Base-by-base conservation (phyloP, 2,888 invertebrate genomes). In the Oxyteleia sp. region DNA sequence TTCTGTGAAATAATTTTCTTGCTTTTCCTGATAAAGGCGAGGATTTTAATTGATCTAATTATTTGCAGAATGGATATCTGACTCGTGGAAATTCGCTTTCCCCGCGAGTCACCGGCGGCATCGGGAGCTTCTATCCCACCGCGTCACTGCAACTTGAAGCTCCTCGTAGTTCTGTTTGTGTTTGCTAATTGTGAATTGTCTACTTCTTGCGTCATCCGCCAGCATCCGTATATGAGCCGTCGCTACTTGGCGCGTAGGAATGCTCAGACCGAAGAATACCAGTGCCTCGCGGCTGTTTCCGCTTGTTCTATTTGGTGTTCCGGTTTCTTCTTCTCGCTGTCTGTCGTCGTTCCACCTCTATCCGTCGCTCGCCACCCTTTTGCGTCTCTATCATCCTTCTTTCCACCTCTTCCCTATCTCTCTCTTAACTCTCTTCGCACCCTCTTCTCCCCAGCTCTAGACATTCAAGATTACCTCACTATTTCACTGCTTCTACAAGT, bases 121-220 rank as follows among this genome's bases (percentile, higher is more conserved):
- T 13, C 23, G 41, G 16, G 41, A 57, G 13, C 88, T 85, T 86
- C 84, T 87, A 53, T 89, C 85, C 85, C 84, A 88, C 86, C 87
- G 83, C 86, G 85, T 87, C 87, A 85, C 89, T 86, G 84, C 87
- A 89, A 89, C 91, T 91, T 90, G 89, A 92, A 90, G 88, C 89
- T 90, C 88, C 92, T 91, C 89, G 89, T 91, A 88, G 86, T 90
- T 90, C 88, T 91, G 92, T 93, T 93, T 93, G 93, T 92, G 91
- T 93, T 93, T 93, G 92, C 92, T 93, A 93, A 93, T 93, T 93
- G 93, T 92, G 92, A 93, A 93, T 93, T 93, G 92, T 93, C 93
- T 92, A 90, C 90, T 92, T 90, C 90, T 91, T 71, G 85, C 87
- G 79, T 84, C 83, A 72, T 86, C 87, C 85, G 84, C 86, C 89